Evolutionary conservation across 2,113 vertebrate species (phyloP), one percentile per base, ranked within the genome.

Genomic region (Copsychus sechellarum): DNA sequence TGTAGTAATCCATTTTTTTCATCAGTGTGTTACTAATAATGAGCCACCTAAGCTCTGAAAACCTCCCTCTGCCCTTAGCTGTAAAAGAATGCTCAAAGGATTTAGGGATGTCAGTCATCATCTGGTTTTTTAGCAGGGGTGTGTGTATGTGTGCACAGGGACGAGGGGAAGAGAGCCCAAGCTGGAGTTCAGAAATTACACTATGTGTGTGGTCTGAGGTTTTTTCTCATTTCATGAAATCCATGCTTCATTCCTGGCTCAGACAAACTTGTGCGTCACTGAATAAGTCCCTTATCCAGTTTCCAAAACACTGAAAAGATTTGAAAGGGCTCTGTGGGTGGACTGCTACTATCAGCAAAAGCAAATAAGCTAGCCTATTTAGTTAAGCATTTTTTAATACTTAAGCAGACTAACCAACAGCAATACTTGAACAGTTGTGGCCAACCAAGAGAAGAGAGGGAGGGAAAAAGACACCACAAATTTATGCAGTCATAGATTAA

Each of bases 191-290:
- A 97, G 97, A 95, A 94, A 94, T n/a, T 71, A 88, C 84, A 36
- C 96, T 97, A 13, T 95, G 97, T 98, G 98, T 98, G 98, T 98
- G 98, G 98, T 98, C 98, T 96, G 93, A 92, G 97, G 94, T 97
- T 96, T 95, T 94, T 96, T 92, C 96, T 95, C 92, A 90, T 96
- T 97, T 97, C 97, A 95, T 97, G 96, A 97, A 97, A 97, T 95
- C 92, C 95, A 36, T 5, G 91, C 97, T 97, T 98, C 95, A 92
- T 97, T 97, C 97, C 92, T 97, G 97, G 97, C 97, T 97, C 90
- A 15, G 71, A 87, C 93, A 91, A 91, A 96, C 93, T 95, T 95
- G 65, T 96, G 70, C 23, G 84, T 98, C 97, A 95, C 94, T 98
- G 96, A 98, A 98, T 98, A 97, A 97, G 96, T 94, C 95, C 96